These are phyloP conservation scores for Drosophila rufa DNA, from an alignment of 1,140 invertebrate species.

Conservation along the genomic window DNA sequence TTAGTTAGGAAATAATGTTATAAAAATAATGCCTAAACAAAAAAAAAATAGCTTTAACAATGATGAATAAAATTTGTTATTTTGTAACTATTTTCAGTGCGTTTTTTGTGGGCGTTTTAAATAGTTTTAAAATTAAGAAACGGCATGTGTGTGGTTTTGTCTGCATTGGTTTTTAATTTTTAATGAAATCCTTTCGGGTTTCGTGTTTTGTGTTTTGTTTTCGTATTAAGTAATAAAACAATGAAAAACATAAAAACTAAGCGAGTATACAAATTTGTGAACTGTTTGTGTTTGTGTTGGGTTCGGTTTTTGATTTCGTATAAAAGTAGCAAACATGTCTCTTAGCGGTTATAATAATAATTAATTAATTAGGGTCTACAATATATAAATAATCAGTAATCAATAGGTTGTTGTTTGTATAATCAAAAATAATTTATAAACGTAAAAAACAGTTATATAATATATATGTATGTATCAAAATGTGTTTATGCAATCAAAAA, in stretches of 20 bases:
- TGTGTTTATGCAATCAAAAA: slow-evolving; percentile 71
- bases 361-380: slow-evolving; percentile 56
- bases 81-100: slow-evolving; percentile 66
- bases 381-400: slow-evolving; percentile 80
- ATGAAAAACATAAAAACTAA: slow-evolving; percentile 72
- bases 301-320: slow-evolving; percentile 39
- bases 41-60: slow-evolving; percentile 58
- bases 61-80: slow-evolving; percentile 55
- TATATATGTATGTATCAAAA: slow-evolving; percentile 64
- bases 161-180: slow-evolving; percentile 39
- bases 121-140: slow-evolving; percentile 52
- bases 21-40: slow-evolving; percentile 58
- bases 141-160: slow-evolving; percentile 40
- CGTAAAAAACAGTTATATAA: slow-evolving; percentile 79
- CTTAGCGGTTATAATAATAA: slow-evolving; percentile 36
- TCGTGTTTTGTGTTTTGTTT: too few relatives aligned
- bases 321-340: slow-evolving; percentile 74
- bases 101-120: slow-evolving; percentile 28
- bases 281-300: slow-evolving; percentile 50
- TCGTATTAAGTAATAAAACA: slow-evolving; percentile 51
- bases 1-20: slow-evolving; percentile 41
- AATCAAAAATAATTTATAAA: slow-evolving; percentile 82
- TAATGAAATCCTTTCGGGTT: slow-evolving; percentile 10
- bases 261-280: slow-evolving; percentile 74
- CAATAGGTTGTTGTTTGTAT: slow-evolving; percentile 71